Evolutionary conservation across 1,140 invertebrate species (phyloP).

Genomic region (Pogonomyrmex barbatus): DNA sequence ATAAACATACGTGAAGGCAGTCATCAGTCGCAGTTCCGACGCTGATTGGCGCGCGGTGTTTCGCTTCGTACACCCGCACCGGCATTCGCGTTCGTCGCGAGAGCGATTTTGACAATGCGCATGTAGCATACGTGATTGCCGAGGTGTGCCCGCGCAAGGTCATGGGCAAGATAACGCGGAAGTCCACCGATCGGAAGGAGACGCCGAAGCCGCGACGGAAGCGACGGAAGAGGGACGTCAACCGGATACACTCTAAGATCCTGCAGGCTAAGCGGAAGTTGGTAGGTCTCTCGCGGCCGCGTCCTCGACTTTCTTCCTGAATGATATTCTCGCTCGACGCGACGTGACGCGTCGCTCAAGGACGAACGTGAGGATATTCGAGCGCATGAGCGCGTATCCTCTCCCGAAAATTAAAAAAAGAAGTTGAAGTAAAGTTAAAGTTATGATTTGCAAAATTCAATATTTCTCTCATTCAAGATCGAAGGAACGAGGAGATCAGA

Average conservation of each 20-base stretch:
- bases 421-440: no score
- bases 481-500: no score
- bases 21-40: neutral
- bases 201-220: neutral
- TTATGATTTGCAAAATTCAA: no score
- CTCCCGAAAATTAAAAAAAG: no score
- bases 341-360: neutral
- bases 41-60: neutral
- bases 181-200: neutral
- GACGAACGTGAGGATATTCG: neutral
- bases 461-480: no score
- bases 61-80: neutral
- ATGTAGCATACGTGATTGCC: neutral
- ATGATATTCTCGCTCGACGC: no score
- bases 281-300: constrained; percentile 15
- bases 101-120: neutral
- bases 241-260: constrained; percentile 33
- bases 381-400: no score
- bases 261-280: constrained; percentile 1
- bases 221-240: neutral
- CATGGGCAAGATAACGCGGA: neutral
- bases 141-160: neutral
- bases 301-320: neutral
- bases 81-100: neutral
- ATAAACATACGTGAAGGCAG: constrained; percentile 14